Evolutionary conservation across 1,140 invertebrate genomes (phyloP), one percentile per base, ranked within the genome.

Genomic region (Drosophila gunungcola): DNA sequence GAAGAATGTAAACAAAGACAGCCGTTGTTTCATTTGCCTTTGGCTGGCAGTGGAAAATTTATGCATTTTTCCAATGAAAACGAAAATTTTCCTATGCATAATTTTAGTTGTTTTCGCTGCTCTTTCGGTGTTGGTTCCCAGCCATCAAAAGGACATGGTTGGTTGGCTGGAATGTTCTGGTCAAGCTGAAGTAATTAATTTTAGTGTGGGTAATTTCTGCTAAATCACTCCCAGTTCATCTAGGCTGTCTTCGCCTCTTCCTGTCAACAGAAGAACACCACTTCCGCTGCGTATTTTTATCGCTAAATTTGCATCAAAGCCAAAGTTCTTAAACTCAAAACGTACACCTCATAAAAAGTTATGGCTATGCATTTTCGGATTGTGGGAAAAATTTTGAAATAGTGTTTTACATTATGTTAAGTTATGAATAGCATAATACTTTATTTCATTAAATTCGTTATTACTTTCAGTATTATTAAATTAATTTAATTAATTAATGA

Each of bases 61-160:
- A 81, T 86, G 82, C 73, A 82, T 67, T 78, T 88, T 86, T 86
- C 83, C 83, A 82, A 81, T 72, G 73, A 85, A 85, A 86, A 81
- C 64, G 46, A 77, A 76, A 56, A 69, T 60, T 39, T 63, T 70
- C 49, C 61, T 75, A 56, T 62, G 78, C 69, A 78, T 73, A 80
- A 76, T 74, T 82, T 63, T 29, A 29, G 60, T 63, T 70, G 43
- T 57, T 48, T 72, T 55, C 45, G 51, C 43, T 56, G 51, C 21
- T 16, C 21, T 38, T 55, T 46, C 53, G 41, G 45, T 56, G 60
- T 32, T 57, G 16, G 60, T 65, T 76, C 73, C 62, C 73, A 76
- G 48, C 70, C 39, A 58, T 48, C 41, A 16, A 86, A 88, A 86
- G 83, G 83, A 88, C 72, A 88, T 89, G 83, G 67, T 89, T 83